phyloP scores from a whole-genome alignment of 2,888 invertebrate species.

The Drosophila emarginata region DNA sequence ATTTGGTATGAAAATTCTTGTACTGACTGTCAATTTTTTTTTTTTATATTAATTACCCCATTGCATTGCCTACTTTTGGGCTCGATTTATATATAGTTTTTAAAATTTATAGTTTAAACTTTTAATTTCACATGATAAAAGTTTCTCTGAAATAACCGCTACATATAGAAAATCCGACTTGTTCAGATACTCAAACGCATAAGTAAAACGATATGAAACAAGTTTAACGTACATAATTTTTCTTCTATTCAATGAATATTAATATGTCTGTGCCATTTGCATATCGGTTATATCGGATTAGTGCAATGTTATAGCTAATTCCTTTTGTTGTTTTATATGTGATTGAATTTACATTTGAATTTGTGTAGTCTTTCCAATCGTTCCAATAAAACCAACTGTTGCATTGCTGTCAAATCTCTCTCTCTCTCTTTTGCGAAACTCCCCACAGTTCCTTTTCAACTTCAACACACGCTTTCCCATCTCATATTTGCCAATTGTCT shows the following conservation, averaged over 20 bases:
- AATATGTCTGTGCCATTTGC: background rate
- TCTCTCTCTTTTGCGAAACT: conserved; percentile 5
- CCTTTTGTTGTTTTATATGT: background rate
- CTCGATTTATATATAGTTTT: background rate
- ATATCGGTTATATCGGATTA: background rate
- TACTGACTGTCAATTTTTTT: too few species aligned
- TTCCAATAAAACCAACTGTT: conserved; percentile 58
- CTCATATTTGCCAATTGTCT: background rate
- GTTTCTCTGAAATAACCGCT: too few species aligned
- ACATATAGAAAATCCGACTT: too few species aligned
- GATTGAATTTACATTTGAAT: background rate
- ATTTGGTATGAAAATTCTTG: too few species aligned
- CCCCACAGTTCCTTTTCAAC: conserved; percentile 29
- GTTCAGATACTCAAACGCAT: background rate
- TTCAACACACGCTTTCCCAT: conserved; percentile 23
- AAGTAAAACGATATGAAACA: too few species aligned
- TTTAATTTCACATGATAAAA: too few species aligned
- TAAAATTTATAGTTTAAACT: too few species aligned
- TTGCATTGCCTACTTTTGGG: background rate
- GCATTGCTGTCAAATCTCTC: conserved; percentile 16
- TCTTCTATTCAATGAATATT: background rate
- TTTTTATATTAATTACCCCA: too few species aligned
- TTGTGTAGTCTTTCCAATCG: conserved; percentile 34
- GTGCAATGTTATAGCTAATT: background rate
- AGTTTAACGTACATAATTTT: too few species aligned